Percentiles rank a stretch among this genome's conserved stretches.
Evolutionary conservation across 2,797 vertebrate species (phyloP).

Genomic region (Propithecus deckenii): DNA sequence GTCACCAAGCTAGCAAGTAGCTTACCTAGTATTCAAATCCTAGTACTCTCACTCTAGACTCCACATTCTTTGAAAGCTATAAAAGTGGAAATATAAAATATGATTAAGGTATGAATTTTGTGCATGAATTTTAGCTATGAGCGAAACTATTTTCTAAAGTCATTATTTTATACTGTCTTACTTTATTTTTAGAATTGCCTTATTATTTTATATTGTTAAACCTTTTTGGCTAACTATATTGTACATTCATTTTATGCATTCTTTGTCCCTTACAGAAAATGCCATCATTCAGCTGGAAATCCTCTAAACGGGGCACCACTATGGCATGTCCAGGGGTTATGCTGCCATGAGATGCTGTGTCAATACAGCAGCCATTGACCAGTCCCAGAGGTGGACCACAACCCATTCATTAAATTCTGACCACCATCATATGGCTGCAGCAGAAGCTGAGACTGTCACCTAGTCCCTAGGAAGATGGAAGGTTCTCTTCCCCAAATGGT

Average conservation of each 20-base stretch:
- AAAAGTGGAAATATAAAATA: not conserved
- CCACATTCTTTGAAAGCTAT: not conserved
- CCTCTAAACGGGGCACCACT: not conserved
- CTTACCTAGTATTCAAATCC: not conserved
- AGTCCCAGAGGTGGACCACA: not conserved
- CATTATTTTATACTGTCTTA: not conserved
- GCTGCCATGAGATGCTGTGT: slow-evolving; percentile 16
- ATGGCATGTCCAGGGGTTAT: not conserved
- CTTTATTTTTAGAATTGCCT: not conserved
- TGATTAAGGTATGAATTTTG: not conserved
- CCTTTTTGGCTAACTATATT: not conserved
- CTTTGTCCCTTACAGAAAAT: not conserved
- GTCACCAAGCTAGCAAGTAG: not conserved
- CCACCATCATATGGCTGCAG: not conserved
- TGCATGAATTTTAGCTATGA: not conserved
- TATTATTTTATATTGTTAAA: not conserved
- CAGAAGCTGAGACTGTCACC: not conserved
- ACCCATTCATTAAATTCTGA: not conserved
- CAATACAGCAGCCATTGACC: not conserved
- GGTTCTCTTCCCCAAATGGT: not conserved
- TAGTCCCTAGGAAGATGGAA: not conserved
- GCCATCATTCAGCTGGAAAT: slow-evolving; percentile 53
- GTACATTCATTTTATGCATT: not conserved
- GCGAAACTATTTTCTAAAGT: not conserved
- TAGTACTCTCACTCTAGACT: not conserved